Conservation (phyloP, 2,113 vertebrate species). For the Romanogobio albipinnatus region DNA sequence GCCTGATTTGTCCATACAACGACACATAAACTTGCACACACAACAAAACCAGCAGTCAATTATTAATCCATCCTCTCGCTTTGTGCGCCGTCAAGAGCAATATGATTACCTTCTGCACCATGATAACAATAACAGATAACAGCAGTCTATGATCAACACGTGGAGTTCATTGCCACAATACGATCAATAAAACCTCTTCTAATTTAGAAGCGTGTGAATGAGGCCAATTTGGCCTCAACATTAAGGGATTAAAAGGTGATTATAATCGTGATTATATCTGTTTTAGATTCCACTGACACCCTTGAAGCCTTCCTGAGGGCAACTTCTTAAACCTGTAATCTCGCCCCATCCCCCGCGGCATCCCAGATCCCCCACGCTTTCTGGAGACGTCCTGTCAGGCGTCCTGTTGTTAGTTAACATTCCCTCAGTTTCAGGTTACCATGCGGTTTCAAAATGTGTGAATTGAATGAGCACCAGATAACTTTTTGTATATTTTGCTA, state of each 20-base stretch:
- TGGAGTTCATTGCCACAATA: not conserved
- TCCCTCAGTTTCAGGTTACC: not conserved
- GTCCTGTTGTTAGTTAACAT: not conserved
- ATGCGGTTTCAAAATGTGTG: not conserved
- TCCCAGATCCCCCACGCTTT: conserved; percentile 23
- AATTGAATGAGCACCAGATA: not conserved
- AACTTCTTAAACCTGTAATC: conserved; percentile 57
- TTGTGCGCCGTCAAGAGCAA: not conserved
- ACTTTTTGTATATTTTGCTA: not conserved
- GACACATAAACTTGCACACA: too few species aligned
- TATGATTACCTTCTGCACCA: not conserved
- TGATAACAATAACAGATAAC: not conserved
- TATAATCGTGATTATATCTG: conserved; percentile 62
- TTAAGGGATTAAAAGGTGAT: not conserved
- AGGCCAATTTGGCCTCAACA: not conserved
- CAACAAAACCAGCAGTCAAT: not conserved
- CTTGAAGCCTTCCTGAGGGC: conserved; percentile 73
- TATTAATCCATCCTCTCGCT: not conserved
- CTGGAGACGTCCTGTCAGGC: not conserved
- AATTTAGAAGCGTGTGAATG: not conserved
- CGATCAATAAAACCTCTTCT: not conserved
- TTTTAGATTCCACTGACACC: conserved; percentile 60
- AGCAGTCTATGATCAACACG: not conserved
- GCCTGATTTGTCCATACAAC: not conserved
- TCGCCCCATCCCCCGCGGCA: conserved; percentile 43